Conservation (phyloP, 2,797 vertebrate species). For the Eremophila alpestris region DNA sequence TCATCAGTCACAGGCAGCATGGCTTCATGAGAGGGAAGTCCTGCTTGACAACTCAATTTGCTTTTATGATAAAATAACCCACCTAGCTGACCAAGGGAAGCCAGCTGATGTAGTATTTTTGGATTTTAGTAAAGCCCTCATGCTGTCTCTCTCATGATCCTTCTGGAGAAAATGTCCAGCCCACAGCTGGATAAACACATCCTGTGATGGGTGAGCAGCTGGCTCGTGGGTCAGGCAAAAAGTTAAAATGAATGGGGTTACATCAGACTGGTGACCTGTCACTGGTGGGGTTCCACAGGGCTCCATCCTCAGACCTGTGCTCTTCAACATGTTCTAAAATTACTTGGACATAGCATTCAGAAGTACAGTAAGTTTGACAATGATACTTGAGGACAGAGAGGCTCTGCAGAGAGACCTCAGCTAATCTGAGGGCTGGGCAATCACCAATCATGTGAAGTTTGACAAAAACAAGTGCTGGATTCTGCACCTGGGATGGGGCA, state of each 20-base stretch:
- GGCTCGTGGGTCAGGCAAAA: accelerated
- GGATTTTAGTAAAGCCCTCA: not conserved
- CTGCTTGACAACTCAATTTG: not conserved
- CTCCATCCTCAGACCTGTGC: accelerated
- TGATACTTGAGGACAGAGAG: too few relatives aligned
- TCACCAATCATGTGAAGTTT: accelerated
- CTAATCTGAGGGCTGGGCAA: not conserved
- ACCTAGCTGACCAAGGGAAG: not conserved
- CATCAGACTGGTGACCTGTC: not conserved
- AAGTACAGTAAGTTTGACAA: not conserved
- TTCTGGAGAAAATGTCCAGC: not conserved
- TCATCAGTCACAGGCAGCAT: not conserved
- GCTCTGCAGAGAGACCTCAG: not conserved
- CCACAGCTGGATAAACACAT: not conserved
- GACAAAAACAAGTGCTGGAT: not conserved
- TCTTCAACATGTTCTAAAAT: not conserved
- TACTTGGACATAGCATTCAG: accelerated
- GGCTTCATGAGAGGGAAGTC: not conserved
- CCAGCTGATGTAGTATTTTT: not conserved
- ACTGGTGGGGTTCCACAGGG: not conserved
- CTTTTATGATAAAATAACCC: not conserved
- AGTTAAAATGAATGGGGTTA: not conserved
- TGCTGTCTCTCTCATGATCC: not conserved
- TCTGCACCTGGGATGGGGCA: not conserved
- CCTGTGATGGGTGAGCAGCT: not conserved